Percentiles rank a stretch among this genome's conserved stretches.
Conservation (phyloP, 2,113 vertebrate species). For the Ceratotherium simum region DNA sequence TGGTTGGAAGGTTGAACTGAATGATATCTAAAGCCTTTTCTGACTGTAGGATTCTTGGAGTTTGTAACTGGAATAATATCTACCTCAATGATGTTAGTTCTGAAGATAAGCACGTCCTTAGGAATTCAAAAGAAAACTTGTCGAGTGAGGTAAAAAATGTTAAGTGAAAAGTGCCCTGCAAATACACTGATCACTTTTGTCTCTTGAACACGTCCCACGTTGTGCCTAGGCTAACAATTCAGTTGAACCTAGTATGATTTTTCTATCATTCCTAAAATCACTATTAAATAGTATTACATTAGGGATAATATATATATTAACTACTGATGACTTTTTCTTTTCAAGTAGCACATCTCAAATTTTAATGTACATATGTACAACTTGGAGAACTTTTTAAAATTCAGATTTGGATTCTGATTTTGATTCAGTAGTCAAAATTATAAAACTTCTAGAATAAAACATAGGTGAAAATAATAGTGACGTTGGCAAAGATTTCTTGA, state of each 20-base stretch:
- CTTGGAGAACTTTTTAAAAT: neutral
- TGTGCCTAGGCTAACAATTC: neutral
- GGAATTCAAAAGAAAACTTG: neutral
- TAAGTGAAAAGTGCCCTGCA: neutral
- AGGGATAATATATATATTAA: neutral
- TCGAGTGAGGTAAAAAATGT: neutral
- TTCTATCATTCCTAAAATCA: neutral
- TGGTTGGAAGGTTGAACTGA: neutral
- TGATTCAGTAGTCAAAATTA: neutral
- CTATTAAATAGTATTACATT: neutral
- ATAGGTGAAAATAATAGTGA: neutral
- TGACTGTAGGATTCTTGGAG: neutral
- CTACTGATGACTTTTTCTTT: neutral
- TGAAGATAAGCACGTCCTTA: neutral
- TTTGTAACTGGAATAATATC: neutral
- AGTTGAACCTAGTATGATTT: neutral
- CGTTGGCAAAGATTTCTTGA: neutral
- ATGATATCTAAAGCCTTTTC: neutral
- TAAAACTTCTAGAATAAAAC: neutral
- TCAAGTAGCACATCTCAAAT: neutral
- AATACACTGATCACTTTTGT: neutral
- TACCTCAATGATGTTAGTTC: neutral
- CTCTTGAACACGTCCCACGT: neutral
- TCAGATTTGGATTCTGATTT: neutral
- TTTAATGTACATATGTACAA: neutral